Base-by-base conservation (phyloP, 2,113 vertebrate genomes). In the Pelobates fuscus region DNA sequence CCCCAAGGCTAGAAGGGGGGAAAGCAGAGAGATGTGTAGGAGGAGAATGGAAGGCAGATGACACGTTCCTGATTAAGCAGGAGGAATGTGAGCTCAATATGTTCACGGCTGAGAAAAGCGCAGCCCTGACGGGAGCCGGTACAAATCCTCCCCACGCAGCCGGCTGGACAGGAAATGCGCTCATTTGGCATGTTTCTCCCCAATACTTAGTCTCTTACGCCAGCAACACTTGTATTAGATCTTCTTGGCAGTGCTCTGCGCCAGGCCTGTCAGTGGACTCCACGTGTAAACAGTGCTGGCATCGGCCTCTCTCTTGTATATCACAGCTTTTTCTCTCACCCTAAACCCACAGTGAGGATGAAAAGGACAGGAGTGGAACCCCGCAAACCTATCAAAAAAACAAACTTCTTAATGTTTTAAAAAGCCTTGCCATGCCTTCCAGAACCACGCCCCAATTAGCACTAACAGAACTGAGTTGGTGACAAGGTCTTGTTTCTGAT, bases 81-180 rank as follows among this genome's bases (percentile, higher is more conserved):
- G 63, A 59, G 25, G 54, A 75, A 75, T 67, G 41, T 62, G 54
- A 67, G 55, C 63, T 67, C 72, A 75, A 75, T 75, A 75, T 75
- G 72, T 67, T 75, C 72, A 67, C 25, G 72, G 54, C 72, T 75
- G 72, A 44, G 63, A 67, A 75, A 75, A 67, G 72, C 63, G n/a
- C 72, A 74, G 32, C 37, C 26, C 44, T 75, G 54, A 75, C n/a
- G 54, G 71, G 63, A 75, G 63, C 52, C 25, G 72, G 37, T 59
- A 46, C 72, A 75, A 67, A 59, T 32, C 67, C 72, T 46, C 72
- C 72, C 72, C 41, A 75, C 72, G 72, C 72, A 75, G 72, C 72
- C 72, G 72, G 63, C 63, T 75, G 72, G 72, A 67, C 72, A 75
- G 72, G 72, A 75, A 75, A 75, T 46, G 8, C 63, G 7, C 25